These are phyloP conservation scores for Eremobia ochroleuca DNA, from an alignment of 2,888 invertebrate species.

Conservation along the genomic window DNA sequence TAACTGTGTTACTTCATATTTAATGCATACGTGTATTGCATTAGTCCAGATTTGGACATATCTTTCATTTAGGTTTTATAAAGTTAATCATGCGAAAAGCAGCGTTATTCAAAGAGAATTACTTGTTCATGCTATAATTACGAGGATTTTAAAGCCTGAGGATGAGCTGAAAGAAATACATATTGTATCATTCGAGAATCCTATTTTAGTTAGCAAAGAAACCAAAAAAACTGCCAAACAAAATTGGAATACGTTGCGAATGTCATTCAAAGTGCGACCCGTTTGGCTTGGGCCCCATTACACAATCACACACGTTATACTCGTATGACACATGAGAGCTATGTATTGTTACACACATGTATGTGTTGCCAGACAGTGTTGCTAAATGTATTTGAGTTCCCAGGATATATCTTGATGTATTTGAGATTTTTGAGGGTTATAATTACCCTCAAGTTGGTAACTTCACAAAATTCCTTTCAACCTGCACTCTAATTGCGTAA, in stretches of 20 bases:
- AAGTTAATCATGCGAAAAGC: conserved; percentile 18
- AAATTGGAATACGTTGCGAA: conserved; percentile 46
- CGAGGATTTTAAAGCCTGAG: neutral
- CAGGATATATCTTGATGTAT: conserved; percentile 7
- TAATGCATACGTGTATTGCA: conserved; percentile 9
- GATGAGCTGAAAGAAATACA: neutral
- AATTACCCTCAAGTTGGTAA: neutral
- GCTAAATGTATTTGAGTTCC: conserved; percentile 24
- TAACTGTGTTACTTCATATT: conserved; percentile 33
- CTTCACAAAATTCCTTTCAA: neutral
- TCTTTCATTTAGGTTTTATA: conserved; percentile 22
- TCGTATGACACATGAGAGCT: conserved; percentile 28
- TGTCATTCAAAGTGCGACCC: conserved; percentile 39
- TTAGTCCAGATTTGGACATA: conserved; percentile 34
- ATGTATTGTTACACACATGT: conserved; percentile 47
- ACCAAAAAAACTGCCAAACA: conserved; percentile 8
- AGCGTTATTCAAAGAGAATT: neutral
- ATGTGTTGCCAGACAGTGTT: conserved; percentile 29
- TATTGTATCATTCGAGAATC: neutral
- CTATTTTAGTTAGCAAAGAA: neutral
- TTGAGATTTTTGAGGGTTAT: conserved; percentile 15
- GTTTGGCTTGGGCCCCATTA: conserved; percentile 30
- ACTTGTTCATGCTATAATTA: neutral
- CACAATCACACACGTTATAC: conserved; percentile 38
- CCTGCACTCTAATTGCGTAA: too few species aligned